Conservation (phyloP, 2,888 invertebrate species). For the Pristionchus japonicus region DNA sequence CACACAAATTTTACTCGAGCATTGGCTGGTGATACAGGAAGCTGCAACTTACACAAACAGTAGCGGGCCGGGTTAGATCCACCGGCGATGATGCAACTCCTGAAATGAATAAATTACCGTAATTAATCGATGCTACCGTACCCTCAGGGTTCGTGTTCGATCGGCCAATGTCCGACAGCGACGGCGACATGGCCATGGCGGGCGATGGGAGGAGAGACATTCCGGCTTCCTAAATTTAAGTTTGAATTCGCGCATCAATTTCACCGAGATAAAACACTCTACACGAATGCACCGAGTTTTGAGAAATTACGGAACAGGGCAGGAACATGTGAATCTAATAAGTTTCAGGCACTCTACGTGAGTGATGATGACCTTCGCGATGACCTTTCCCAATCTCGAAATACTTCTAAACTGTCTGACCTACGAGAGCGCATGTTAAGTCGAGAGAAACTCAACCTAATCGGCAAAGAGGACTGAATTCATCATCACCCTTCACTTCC, state of each 20-base stretch:
- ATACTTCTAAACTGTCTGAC: neutral
- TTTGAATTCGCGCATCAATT: neutral
- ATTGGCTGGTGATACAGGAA: no score
- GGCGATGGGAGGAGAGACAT: conserved; percentile 44
- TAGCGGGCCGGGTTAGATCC: conserved; percentile 12
- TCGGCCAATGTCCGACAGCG: conserved; percentile 42
- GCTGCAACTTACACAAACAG: conserved; percentile 34
- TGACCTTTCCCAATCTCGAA: neutral
- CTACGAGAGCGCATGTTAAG: no score
- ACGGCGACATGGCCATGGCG: conserved; percentile 34
- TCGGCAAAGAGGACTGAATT: neutral
- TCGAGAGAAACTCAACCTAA: no score
- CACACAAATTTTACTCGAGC: no score
- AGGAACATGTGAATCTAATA: no score
- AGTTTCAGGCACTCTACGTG: no score
- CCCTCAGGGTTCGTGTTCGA: neutral
- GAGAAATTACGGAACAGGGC: no score
- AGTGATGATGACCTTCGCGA: neutral
- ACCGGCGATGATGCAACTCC: neutral
- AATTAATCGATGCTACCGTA: neutral
- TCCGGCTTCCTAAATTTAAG: conserved; percentile 23
- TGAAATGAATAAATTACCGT: neutral
- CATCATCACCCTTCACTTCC: neutral
- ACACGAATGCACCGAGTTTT: neutral
- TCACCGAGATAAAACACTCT: neutral